These are phyloP conservation scores for Mnemiopsis leidyi DNA, from an alignment of 37 sponge, comb jelly and placozoan species.

Conservation along the genomic window DNA sequence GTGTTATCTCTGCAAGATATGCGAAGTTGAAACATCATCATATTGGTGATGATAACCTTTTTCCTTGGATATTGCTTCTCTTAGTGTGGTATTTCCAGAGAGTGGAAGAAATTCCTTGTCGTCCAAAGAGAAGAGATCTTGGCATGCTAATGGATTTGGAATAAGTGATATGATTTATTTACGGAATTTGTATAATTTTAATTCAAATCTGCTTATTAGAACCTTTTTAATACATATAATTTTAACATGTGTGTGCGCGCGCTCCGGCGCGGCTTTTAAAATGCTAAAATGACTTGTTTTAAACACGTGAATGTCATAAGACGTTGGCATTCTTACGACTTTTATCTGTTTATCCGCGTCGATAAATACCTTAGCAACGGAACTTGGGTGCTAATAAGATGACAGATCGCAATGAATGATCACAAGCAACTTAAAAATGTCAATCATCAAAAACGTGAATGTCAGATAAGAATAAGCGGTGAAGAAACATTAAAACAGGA, in stretches of 20 bases:
- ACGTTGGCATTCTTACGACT: not conserved
- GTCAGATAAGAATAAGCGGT: not conserved
- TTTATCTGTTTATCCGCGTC: not conserved
- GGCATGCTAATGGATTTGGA: constrained; percentile 43
- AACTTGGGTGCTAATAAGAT: not conserved
- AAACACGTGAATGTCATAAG: not conserved
- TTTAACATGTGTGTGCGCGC: too few relatives aligned
- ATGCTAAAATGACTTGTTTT: not conserved
- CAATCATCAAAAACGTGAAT: not conserved
- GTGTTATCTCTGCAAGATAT: too few relatives aligned
- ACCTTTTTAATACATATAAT: too few relatives aligned
- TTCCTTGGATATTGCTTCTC: not conserved
- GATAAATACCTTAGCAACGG: not conserved
- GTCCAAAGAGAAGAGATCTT: constrained; percentile 30
- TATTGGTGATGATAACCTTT: too few relatives aligned
- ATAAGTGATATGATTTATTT: too few relatives aligned
- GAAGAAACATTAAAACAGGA: not conserved
- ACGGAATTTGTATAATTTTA: too few relatives aligned
- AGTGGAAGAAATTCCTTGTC: not conserved
- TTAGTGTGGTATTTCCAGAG: constrained; percentile 46
- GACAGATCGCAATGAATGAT: too few relatives aligned
- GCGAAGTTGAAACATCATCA: too few relatives aligned
- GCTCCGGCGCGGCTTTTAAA: not conserved
- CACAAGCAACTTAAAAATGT: not conserved
- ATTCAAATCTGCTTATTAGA: too few relatives aligned